Conservation (phyloP, 2,888 invertebrate species). For the Euphydryas editha region DNA sequence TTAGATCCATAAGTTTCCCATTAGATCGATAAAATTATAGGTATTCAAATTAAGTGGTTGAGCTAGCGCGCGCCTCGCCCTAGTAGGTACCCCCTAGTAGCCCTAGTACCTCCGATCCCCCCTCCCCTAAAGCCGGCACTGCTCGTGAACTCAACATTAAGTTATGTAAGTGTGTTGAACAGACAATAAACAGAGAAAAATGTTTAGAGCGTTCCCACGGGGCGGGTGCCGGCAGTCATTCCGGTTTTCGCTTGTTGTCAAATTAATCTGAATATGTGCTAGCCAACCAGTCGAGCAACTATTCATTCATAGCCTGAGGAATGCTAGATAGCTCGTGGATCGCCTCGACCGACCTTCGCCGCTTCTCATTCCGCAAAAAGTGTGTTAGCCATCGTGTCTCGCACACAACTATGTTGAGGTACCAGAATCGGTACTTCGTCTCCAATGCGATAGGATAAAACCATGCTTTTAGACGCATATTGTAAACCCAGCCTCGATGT, state of each 20-base stretch:
- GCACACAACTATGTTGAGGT: slow-evolving; percentile 65
- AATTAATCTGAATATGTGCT: slow-evolving; percentile 80
- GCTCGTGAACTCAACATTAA: slow-evolving; percentile 40
- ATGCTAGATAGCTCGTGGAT: slow-evolving; percentile 79
- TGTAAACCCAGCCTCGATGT: slow-evolving; percentile 40
- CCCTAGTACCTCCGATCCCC: no score
- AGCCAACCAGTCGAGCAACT: slow-evolving; percentile 75
- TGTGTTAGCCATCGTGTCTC: slow-evolving; percentile 55
- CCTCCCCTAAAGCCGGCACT: no score
- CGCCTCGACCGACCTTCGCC: slow-evolving; percentile 74
- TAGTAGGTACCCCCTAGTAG: no score
- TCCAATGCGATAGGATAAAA: slow-evolving; percentile 55
- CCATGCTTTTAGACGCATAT: slow-evolving; percentile 50
- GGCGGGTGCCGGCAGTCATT: slow-evolving; percentile 71
- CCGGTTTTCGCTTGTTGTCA: slow-evolving; percentile 83
- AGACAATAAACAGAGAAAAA: slow-evolving; percentile 70
- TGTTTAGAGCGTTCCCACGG: slow-evolving; percentile 71
- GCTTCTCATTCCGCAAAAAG: slow-evolving; percentile 49
- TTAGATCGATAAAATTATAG: no score
- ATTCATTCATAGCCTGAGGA: slow-evolving; percentile 82
- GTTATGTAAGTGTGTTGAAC: slow-evolving; percentile 47
- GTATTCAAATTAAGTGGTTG: no score
- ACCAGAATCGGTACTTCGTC: slow-evolving; percentile 52
- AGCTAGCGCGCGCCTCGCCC: no score
- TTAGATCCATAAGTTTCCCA: no score